Base-by-base conservation (phyloP, 2,888 invertebrate genomes). In the Andrena bicolor region DNA sequence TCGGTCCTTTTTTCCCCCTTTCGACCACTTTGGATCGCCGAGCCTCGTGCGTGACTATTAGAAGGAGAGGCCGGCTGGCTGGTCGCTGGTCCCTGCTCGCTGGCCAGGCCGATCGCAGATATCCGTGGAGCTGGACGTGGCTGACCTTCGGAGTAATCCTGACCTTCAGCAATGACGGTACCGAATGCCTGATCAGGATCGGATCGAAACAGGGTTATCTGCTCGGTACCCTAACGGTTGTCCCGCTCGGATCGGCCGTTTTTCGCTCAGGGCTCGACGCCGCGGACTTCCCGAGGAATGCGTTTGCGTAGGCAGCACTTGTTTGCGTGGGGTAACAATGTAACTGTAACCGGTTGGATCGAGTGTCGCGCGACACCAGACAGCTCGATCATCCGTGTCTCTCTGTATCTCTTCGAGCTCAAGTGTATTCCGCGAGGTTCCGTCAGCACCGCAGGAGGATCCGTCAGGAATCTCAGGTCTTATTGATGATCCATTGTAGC, bases 1-100 rank as follows among this genome's bases (percentile, higher is more conserved):
- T 82, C 80, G 76, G 61, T 64, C 72, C 69, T 76, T 32, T 35
- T 76, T 69, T 60, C 23, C 32, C 32, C n/a, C 64, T n/a, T 65
- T 64, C 53, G 48, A 69, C 48, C 78, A 78, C 75, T 78, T 71
- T 63, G 69, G 69, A 79, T 69, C 75, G 73, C 63, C 75, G 80
- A 77, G 77, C 85, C 71, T 41, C 83, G 78, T 79, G 85, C 85
- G 77, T 85, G 83, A 83, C 80, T 78, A 78, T 83, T 61, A 70
- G 71, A 49, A 41, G 41, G 13, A 8, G 32, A 56, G 7, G 53
- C 53, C 20, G 51, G 20, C n/a, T 20, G 5, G 20, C 20, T 26
- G 56, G 10, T 66, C 51, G 48, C 7, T 2, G 61, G 65, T 58
- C 49, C 69, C 35, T 63, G 71, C 61, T 76, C 72, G 51, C 35